Conservation (phyloP, 1,140 invertebrate species). For the Doryteuthis pealeii region DNA sequence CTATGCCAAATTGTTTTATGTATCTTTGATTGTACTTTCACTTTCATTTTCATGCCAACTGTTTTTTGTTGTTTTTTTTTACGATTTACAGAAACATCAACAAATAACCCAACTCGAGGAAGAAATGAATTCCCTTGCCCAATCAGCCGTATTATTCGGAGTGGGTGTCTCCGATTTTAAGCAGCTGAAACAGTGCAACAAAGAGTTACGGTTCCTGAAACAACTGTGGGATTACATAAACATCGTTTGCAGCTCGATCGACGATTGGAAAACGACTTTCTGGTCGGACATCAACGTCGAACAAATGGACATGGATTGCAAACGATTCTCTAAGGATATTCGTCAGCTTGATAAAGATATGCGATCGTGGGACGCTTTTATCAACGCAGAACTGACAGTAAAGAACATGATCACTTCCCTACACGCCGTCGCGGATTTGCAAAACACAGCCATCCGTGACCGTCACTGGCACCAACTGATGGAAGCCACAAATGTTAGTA, state of each 20-base stretch:
- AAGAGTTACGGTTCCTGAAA: constrained; percentile 83
- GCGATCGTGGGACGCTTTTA: constrained; percentile 78
- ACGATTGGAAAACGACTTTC: constrained; percentile 91
- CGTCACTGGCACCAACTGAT: constrained; percentile 93
- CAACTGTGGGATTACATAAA: constrained; percentile 91
- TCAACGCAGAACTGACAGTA: constrained; percentile 36
- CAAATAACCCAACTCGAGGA: too few relatives aligned
- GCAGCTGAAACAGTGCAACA: constrained; percentile 80
- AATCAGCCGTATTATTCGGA: constrained; percentile 87
- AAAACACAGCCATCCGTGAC: constrained; percentile 89
- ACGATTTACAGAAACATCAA: too few relatives aligned
- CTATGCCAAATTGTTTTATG: too few relatives aligned
- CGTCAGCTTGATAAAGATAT: constrained; percentile 79
- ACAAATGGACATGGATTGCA: constrained; percentile 95
- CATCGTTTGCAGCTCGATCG: constrained; percentile 82
- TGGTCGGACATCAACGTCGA: constrained; percentile 91
- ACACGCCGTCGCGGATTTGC: constrained; percentile 81
- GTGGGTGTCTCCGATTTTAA: constrained; percentile 89
- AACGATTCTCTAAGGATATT: constrained; percentile 80
- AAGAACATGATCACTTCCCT: constrained; percentile 52
- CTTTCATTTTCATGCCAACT: too few relatives aligned
- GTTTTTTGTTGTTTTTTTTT: too few relatives aligned
- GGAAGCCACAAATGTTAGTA: constrained; percentile 82
- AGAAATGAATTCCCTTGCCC: constrained; percentile 80
- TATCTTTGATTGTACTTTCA: too few relatives aligned